Evolutionary conservation across 1,140 invertebrate genomes (phyloP).

Genomic region (Lordiphosa collinella): DNA sequence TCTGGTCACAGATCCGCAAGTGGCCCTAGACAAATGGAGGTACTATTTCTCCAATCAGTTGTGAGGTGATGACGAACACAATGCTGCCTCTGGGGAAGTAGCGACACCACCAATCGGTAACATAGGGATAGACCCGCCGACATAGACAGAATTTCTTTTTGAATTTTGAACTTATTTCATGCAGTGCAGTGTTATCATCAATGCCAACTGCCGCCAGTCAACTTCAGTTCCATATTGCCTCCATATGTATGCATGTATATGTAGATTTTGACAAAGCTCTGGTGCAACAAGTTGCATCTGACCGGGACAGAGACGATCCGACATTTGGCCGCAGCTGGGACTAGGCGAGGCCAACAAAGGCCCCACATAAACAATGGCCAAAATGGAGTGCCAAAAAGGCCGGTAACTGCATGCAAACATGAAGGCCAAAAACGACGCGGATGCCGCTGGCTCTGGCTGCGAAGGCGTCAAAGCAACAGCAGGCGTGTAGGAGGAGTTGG

Average conservation of each 20-base stretch:
- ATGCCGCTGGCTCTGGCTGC: constrained; percentile 8
- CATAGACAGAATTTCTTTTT: too few species aligned
- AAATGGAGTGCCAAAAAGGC: constrained; percentile 42
- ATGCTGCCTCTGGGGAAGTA: too few species aligned
- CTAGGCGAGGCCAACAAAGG: constrained; percentile 31
- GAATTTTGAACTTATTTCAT: too few species aligned
- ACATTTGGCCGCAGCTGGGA: constrained; percentile 5
- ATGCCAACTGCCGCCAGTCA: constrained; percentile 3
- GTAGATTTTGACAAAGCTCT: constrained; percentile 21
- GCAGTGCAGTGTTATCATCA: constrained; percentile 8
- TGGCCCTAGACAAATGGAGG: too few species aligned
- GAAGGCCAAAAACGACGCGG: constrained; percentile 30
- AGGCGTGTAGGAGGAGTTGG: background rate
- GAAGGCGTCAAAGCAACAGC: constrained; percentile 42
- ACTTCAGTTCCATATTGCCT: constrained; percentile 6
- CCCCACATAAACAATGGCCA: constrained; percentile 30
- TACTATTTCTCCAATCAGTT: too few species aligned
- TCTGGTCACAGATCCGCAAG: too few species aligned
- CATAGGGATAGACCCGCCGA: too few species aligned
- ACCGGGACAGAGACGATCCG: constrained; percentile 19
- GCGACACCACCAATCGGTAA: too few species aligned
- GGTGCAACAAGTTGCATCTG: constrained; percentile 39
- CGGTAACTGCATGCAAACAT: constrained; percentile 55
- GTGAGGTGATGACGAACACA: too few species aligned
- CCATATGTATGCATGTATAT: constrained; percentile 13